Base-by-base conservation (phyloP, 2,888 invertebrate genomes). In the Phragmatobia fuliginosa region DNA sequence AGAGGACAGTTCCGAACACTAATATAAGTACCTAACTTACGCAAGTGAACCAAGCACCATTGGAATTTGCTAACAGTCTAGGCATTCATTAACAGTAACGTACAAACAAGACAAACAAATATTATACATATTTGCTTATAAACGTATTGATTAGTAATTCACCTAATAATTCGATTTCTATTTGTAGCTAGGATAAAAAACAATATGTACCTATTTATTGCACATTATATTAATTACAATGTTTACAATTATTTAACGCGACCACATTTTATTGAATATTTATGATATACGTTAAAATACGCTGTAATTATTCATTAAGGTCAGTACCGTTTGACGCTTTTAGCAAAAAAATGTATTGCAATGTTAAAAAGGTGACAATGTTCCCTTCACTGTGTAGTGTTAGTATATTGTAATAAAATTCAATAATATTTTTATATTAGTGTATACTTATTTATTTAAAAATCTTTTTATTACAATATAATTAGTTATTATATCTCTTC, bases 1-100 rank as follows among this genome's bases (percentile, higher is more conserved):
- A 67, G 70, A 59, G 70, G 71, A 73, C 33, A 67, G 33, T 63
- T 73, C 72, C 68, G 74, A 67, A 63, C 52, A 73, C 60, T 56
- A 70, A 70, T 63, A 4, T 70, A 70, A 49, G 64, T 65, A 70
- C 58, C 38, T 49, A 32, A 60, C 18, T 18, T 59, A 65, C 62
- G n/a, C 11, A 49, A 36, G 67, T 66, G 33, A 21, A 62, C 63
- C 66, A 60, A 67, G 59, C 45, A 65, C 33, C 68, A 66, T 71
- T 71, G 69, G 68, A 71, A 63, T 71, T 67, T 67, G 68, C 25
- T 58, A 33, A 36, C n/a, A 56, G 56, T 56, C 28, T 56, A 56
- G 28, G 31, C 65, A 58, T 25, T 31, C 8, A 25, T 25, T 38
- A 21, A 58, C 38, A 36, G 36, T 56, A 56, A 56, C 16, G 16